Percentiles rank a stretch among this genome's conserved stretches.
These are phyloP conservation scores for Chrysina gloriosa DNA, from an alignment of 2,888 invertebrate genomes.

Conservation along the genomic window DNA sequence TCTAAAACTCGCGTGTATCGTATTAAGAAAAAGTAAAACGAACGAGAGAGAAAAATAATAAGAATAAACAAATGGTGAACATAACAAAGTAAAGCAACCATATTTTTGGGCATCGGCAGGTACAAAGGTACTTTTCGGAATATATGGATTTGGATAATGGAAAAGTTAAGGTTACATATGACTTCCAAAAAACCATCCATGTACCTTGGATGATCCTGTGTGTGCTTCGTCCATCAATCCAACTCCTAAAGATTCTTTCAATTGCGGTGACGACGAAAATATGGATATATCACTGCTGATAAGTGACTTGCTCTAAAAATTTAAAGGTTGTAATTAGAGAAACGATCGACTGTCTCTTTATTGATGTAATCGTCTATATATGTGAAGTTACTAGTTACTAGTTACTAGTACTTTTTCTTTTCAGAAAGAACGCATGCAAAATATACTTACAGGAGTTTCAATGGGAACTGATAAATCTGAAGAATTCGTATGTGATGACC, in stretches of 20 bases:
- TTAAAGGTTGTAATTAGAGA: no score
- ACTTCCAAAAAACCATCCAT: slow-evolving; percentile 63
- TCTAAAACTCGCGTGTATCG: slow-evolving; percentile 12
- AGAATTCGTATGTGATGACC: slow-evolving; percentile 67
- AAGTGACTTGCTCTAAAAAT: slow-evolving; percentile 86
- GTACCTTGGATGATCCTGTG: slow-evolving; percentile 64
- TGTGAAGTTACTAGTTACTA: no score
- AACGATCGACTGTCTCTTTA: no score
- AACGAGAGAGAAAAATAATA: slow-evolving; percentile 23
- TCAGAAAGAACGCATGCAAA: neutral
- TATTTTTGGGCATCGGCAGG: slow-evolving; percentile 32
- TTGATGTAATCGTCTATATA: no score
- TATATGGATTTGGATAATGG: slow-evolving; percentile 14
- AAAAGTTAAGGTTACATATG: slow-evolving; percentile 50
- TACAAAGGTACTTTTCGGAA: slow-evolving; percentile 31
- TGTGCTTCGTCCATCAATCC: slow-evolving; percentile 71
- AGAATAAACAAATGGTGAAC: slow-evolving; percentile 28
- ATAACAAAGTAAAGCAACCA: slow-evolving; percentile 31
- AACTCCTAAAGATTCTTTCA: slow-evolving; percentile 82
- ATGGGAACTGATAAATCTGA: slow-evolving; percentile 77
- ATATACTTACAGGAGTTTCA: slow-evolving; percentile 78
- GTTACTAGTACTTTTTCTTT: no score
- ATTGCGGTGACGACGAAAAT: slow-evolving; percentile 89
- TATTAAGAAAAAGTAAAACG: slow-evolving; percentile 11
- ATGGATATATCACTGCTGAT: slow-evolving; percentile 42